A percentile compares a stretch with the other conserved stretches of the same genome.
Evolutionary conservation across 2,797 vertebrate genomes (phyloP).

Genomic region (Oceanodroma leucorhoa): DNA sequence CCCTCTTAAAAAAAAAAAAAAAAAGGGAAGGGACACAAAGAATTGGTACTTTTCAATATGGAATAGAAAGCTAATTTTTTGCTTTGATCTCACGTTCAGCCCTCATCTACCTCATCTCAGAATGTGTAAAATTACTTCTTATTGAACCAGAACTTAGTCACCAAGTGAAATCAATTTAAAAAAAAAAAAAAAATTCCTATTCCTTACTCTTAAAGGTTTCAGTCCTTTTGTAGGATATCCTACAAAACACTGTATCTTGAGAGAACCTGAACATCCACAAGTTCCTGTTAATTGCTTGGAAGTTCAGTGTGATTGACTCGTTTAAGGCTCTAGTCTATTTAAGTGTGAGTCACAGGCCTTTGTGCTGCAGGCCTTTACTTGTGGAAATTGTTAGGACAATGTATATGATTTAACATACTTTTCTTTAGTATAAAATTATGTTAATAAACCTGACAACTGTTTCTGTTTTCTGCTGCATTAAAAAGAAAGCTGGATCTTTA

Average conservation of each 20-base stretch:
- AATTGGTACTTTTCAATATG: background rate
- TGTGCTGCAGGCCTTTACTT: background rate
- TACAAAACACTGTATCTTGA: background rate
- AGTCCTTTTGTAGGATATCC: background rate
- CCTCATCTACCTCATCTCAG: background rate
- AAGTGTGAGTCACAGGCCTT: background rate
- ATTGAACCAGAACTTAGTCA: background rate
- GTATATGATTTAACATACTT: background rate
- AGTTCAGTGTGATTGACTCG: background rate
- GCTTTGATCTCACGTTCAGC: background rate
- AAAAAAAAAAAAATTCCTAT: background rate
- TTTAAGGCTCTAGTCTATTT: background rate
- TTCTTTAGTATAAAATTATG: background rate
- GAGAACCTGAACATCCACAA: background rate
- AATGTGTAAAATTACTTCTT: background rate
- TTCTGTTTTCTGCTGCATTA: background rate
- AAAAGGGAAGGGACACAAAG: accelerated
- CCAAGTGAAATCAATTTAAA: background rate
- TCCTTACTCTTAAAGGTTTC: background rate
- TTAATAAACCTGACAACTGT: background rate
- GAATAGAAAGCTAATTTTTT: background rate
- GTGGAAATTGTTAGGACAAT: background rate
- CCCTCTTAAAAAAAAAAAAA: background rate
- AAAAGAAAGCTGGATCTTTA: background rate
- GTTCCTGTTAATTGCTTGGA: background rate